Conservation (phyloP, 2,113 vertebrate genomes). For the Arenaria interpres region DNA sequence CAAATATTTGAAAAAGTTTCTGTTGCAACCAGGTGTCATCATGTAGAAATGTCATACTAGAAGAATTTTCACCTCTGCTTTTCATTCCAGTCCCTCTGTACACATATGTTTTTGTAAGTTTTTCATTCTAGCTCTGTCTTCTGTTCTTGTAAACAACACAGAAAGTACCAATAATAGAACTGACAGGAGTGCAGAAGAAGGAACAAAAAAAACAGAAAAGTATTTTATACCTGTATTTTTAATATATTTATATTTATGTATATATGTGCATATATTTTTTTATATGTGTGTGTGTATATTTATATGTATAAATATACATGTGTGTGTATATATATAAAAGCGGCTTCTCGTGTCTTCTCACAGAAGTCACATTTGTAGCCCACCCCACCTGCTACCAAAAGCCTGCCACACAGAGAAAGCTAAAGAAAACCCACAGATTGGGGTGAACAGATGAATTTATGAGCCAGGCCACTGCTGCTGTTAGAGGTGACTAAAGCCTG, state of each 20-base stretch:
- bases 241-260: no score
- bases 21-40: background rate
- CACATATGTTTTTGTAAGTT: background rate
- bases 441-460: background rate
- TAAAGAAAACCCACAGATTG: background rate
- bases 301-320: no score
- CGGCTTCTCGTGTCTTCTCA: background rate
- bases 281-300: no score
- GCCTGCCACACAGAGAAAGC: background rate
- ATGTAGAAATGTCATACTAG: background rate
- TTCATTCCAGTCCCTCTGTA: background rate
- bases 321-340: no score
- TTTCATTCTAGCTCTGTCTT: background rate
- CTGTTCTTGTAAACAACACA: background rate
- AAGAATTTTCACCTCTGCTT: background rate
- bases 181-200: no score
- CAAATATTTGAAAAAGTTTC: background rate
- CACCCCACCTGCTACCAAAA: background rate
- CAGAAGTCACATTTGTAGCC: background rate
- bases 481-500: background rate
- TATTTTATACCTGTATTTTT: background rate
- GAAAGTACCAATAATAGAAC: background rate
- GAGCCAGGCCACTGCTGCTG: background rate
- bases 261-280: no score
- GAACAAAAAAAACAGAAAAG: background rate